Evolutionary conservation across 1,140 invertebrate genomes (phyloP).

Genomic region (Ditylenchus dipsaci): DNA sequence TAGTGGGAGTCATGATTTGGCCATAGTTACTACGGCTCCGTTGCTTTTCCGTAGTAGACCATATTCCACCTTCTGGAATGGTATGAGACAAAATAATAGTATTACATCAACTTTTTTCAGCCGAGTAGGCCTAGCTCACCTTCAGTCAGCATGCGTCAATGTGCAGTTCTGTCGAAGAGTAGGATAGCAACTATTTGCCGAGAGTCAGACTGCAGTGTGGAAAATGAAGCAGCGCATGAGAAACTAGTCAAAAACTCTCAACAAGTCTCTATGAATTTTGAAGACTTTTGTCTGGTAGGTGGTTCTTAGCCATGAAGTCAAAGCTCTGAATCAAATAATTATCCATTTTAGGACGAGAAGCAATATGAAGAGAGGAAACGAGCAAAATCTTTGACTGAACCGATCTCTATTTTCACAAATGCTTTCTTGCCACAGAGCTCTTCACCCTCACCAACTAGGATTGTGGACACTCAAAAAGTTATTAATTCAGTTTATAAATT

Average conservation of each 20-base stretch:
- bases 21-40: background rate
- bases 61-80: background rate
- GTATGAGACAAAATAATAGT: background rate
- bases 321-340: background rate
- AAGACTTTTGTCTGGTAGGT: constrained; percentile 45
- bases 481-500: background rate
- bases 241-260: constrained; percentile 39
- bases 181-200: constrained; percentile 38
- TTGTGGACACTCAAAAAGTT: constrained; percentile 41
- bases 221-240: constrained; percentile 44
- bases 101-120: constrained; percentile 14
- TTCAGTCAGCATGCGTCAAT: background rate
- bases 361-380: constrained; percentile 42
- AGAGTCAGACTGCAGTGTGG: constrained; percentile 41
- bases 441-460: constrained; percentile 36
- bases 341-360: constrained; percentile 41
- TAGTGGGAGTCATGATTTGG: background rate
- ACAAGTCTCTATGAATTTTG: constrained; percentile 43
- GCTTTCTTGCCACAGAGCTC: constrained; percentile 40
- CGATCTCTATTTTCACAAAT: constrained; percentile 47
- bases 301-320: background rate
- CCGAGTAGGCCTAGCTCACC: constrained; percentile 43
- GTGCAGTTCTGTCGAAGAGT: constrained; percentile 11
- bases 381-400: constrained; percentile 45
- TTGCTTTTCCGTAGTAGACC: background rate